Base-by-base conservation (phyloP, 2,888 invertebrate species). In the Caenorhabditis afra region DNA sequence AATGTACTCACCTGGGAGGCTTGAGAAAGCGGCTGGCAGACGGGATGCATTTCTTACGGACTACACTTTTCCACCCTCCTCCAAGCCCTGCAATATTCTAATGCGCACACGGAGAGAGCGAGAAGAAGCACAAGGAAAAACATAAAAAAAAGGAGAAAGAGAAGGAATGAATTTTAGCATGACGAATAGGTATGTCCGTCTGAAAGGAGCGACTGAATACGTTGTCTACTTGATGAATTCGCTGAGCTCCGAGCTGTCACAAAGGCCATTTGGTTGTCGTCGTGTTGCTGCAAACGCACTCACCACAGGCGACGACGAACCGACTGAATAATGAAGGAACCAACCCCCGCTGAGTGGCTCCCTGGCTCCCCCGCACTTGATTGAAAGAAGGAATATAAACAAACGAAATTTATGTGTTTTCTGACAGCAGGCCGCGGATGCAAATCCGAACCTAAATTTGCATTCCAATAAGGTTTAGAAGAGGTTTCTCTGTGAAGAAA, bases 211-310 rank as follows among this genome's bases (percentile, higher is more conserved):
- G 41, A 47, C 18, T n/a, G 68, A 52, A 68, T 68, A 53, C 68
- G 68, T 58, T 68, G 59, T 68, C 52, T 68, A 52, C 53, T 16
- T 29, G 53, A 18, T 37, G 23, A 53, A 53, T 68, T 52, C 44
- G 68, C n/a, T 53, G 52, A 45, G 41, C 7, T 3, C 7, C 2
- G 59, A 68, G 50, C 67, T 37, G 52, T 57, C 52, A 49, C 39
- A 59, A 59, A 68, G 44, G 59, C 59, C 52, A 68, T 59, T 59
- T 18, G 20, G 59, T 52, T 52, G 52, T 59, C 59, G 68, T 67
- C 58, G 11, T 41, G 41, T 41, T 49, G 57, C 58, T 68, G 59
- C 52, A 52, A 59, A 68, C 58, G 68, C 52, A n/a, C n/a, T n/a
- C n/a, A n/a, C n/a, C n/a, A n/a, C n/a, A n/a, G 49, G 58, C 29